Conservation (phyloP, 2,888 invertebrate species). For the Pterostichus madidus region DNA sequence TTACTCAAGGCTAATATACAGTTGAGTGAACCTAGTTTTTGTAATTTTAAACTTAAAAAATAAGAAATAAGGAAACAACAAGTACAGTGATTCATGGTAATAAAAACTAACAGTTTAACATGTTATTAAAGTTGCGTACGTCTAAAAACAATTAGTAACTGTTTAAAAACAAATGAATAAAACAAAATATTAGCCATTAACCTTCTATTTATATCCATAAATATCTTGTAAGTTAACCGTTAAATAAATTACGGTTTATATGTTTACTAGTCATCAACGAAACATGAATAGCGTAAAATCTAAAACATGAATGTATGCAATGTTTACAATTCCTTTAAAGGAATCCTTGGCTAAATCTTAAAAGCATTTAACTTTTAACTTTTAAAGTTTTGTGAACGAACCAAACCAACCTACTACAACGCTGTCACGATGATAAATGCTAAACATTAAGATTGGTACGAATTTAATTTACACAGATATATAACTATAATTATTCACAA, state of each 20-base stretch:
- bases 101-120: no score
- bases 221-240: not conserved
- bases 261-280: not conserved
- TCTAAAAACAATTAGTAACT: not conserved
- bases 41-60: conserved; percentile 9
- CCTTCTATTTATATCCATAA: not conserved
- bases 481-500: conserved; percentile 60
- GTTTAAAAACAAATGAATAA: not conserved
- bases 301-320: not conserved
- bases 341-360: not conserved
- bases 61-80: conserved; percentile 9
- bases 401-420: not conserved
- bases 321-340: conserved; percentile 11
- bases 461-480: conserved; percentile 48
- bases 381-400: not conserved
- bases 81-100: not conserved
- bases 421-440: conserved; percentile 53
- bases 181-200: not conserved
- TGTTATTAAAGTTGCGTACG: not conserved
- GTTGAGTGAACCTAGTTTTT: conserved; percentile 37
- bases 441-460: conserved; percentile 13
- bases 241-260: conserved; percentile 4
- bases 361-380: not conserved
- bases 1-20: conserved; percentile 29
- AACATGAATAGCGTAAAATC: not conserved